Evolutionary conservation across 1,140 invertebrate genomes (phyloP).

Genomic region (Idris sp.): DNA sequence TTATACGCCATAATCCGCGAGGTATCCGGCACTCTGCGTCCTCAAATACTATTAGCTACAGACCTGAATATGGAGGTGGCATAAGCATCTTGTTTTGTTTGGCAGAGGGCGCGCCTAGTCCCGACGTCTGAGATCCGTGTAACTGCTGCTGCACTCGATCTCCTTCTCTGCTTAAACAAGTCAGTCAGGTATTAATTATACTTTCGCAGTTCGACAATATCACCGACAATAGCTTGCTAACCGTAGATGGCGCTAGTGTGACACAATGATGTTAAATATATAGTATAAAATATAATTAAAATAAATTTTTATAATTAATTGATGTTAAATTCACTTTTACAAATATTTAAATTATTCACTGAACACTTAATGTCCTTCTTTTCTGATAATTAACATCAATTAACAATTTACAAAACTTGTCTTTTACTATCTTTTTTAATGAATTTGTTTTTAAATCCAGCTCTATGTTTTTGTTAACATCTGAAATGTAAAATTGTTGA

Average conservation of each 20-base stretch:
- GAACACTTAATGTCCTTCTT: no score
- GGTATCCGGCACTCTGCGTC: constrained; percentile 72
- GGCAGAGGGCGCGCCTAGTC: constrained; percentile 69
- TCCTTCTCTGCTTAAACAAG: constrained; percentile 78
- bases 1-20: constrained; percentile 57
- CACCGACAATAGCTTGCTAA: constrained; percentile 16
- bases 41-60: constrained; percentile 77
- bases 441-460: no score
- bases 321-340: no score
- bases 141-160: constrained; percentile 74
- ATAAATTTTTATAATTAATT: no score
- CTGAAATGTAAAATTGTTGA: constrained; percentile 31
- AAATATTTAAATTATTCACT: no score
- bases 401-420: no score
- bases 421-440: no score
- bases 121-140: constrained; percentile 69
- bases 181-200: constrained; percentile 67
- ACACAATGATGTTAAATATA: no score
- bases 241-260: neutral
- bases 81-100: constrained; percentile 77
- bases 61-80: constrained; percentile 77
- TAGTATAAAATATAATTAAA: no score
- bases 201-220: constrained; percentile 24
- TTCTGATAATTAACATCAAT: no score
- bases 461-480: constrained; percentile 3